Evolutionary conservation across 2,888 invertebrate species (phyloP).

Genomic region (Tigriopus californicus): DNA sequence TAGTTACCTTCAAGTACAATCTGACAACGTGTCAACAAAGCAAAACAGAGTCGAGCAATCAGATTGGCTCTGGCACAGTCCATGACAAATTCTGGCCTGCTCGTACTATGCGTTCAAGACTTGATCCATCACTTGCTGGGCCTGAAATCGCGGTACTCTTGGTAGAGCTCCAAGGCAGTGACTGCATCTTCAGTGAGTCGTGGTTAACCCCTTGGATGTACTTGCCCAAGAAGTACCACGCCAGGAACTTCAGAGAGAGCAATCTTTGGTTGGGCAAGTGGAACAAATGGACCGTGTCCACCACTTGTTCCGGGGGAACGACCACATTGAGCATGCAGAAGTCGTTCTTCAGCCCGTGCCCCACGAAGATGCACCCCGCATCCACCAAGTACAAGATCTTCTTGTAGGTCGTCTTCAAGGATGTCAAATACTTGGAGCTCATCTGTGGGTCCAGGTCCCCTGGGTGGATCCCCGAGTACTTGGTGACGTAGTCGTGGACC

Average conservation of each 20-base stretch:
- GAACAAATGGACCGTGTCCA: too few relatives aligned
- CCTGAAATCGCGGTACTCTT: conserved; percentile 50
- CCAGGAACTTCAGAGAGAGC: conserved; percentile 66
- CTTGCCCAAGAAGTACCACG: conserved; percentile 57
- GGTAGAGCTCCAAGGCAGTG: conserved; percentile 55
- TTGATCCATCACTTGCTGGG: conserved; percentile 29
- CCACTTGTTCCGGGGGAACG: conserved; percentile 60
- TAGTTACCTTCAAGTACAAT: too few relatives aligned
- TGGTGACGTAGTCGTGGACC: conserved; percentile 69
- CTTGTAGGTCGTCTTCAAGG: conserved; percentile 67
- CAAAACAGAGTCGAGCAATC: too few relatives aligned
- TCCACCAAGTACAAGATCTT: conserved; percentile 61
- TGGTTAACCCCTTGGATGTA: conserved; percentile 73
- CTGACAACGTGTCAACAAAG: too few relatives aligned
- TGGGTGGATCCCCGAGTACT: conserved; percentile 38
- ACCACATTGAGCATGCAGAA: conserved; percentile 71
- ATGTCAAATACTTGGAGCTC: conserved; percentile 67
- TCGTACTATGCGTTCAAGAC: conserved; percentile 30
- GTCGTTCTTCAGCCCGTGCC: conserved; percentile 74
- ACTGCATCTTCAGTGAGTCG: conserved; percentile 74
- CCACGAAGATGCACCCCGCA: too few relatives aligned
- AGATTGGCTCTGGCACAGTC: too few relatives aligned
- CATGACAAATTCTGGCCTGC: conserved; percentile 3
- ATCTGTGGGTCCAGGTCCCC: conserved; percentile 66
- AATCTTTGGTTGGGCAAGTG: conserved; percentile 66